Percentiles rank a stretch among this genome's conserved stretches.
These are phyloP conservation scores for Schlechtendalia chinensis DNA, from an alignment of 1,140 invertebrate genomes.

Conservation along the genomic window DNA sequence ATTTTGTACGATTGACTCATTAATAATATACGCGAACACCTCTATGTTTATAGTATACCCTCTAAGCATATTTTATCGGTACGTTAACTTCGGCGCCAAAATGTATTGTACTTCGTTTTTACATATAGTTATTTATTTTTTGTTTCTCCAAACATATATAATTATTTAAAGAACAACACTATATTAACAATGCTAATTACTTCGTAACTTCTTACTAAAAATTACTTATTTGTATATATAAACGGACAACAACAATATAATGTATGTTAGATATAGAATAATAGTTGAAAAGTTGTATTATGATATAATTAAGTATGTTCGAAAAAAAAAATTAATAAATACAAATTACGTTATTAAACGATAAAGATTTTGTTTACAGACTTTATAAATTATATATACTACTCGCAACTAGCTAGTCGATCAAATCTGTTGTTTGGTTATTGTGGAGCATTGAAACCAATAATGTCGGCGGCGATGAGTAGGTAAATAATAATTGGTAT, in stretches of 20 bases:
- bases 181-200: constrained; percentile 27
- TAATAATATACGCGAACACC: background rate
- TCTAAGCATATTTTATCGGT: background rate
- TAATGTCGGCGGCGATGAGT: background rate
- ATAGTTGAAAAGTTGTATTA: constrained; percentile 1
- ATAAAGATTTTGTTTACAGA: background rate
- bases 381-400: constrained; percentile 16
- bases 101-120: background rate
- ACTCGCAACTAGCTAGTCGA: constrained; percentile 34
- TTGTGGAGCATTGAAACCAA: constrained; percentile 2
- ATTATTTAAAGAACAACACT: constrained; percentile 13
- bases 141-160: too few relatives aligned
- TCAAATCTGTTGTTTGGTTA: constrained; percentile 16
- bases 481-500: background rate
- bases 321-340: background rate
- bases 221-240: background rate
- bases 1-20: background rate
- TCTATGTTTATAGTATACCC: background rate
- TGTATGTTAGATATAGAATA: constrained; percentile 21
- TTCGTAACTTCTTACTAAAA: constrained; percentile 13
- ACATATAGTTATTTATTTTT: background rate
- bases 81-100: background rate
- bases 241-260: constrained; percentile 15
- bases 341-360: background rate
- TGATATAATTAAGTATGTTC: constrained; percentile 13